phyloP scores from a whole-genome alignment of 2,888 invertebrate species.

The Rhamnusium bicolor region DNA sequence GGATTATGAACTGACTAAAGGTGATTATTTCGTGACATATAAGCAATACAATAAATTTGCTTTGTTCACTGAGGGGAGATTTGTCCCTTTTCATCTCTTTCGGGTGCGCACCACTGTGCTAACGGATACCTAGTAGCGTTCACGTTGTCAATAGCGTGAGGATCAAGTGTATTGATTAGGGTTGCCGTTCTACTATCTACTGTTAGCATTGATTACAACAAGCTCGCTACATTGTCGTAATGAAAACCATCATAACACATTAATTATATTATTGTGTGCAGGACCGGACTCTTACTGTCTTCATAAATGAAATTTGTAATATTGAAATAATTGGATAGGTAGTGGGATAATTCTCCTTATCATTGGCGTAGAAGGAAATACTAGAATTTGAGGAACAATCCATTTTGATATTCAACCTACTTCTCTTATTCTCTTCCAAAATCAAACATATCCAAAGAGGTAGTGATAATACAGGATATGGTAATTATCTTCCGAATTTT shows the following conservation, averaged over 20 bases:
- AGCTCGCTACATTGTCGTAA: conserved; percentile 49
- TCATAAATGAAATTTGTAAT: neutral
- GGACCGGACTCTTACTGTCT: conserved; percentile 7
- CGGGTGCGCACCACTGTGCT: conserved; percentile 5
- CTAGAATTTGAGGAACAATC: too few species aligned
- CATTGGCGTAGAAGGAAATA: too few species aligned
- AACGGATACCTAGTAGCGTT: conserved; percentile 20
- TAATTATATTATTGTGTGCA: conserved; percentile 48
- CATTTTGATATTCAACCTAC: too few species aligned
- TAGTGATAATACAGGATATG: too few species aligned
- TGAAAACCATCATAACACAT: conserved; percentile 53
- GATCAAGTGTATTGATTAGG: conserved; percentile 36
- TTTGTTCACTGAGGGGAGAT: conserved; percentile 7
- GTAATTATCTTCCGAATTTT: too few species aligned
- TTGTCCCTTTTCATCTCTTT: neutral
- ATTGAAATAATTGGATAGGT: neutral
- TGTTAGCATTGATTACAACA: conserved; percentile 37
- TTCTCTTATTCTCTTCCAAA: too few species aligned
- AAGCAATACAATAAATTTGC: conserved; percentile 6
- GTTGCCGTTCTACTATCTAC: conserved; percentile 32
- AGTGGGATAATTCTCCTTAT: too few species aligned
- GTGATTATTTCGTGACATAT: conserved; percentile 12
- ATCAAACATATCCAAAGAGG: too few species aligned
- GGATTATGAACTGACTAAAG: neutral
- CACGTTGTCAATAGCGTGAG: conserved; percentile 37